Evolutionary conservation across 1,140 invertebrate genomes (phyloP), one percentile per base, ranked within the genome.

Genomic region (Conus ventricosus): DNA sequence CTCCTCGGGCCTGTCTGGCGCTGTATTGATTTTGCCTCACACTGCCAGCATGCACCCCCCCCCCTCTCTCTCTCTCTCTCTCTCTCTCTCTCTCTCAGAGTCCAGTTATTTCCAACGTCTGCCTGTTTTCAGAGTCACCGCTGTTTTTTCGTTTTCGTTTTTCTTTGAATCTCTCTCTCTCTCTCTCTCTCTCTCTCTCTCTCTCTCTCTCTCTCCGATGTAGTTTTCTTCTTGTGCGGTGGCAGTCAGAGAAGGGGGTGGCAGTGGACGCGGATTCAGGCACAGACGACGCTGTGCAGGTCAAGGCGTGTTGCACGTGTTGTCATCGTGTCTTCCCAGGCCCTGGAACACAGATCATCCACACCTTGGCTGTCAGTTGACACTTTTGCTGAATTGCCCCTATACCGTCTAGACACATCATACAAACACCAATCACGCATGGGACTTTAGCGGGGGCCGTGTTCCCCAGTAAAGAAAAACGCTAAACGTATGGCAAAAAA

Each of bases 1-100:
- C n/a, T 85, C 84, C 67, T 85, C 60, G 20, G 67, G 23, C 39
- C 60, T 71, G 60, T 85, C 84, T 67, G 84, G n/a, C 25, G 84
- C 39, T 17, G 13, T 85, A 85, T 85, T 71, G 84, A 85, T 85
- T 85, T 71, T 71, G 23, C 25, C 25, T 23, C 84, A 57, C 57
- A n/a, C 7, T 67, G 17, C 25, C 57, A 13, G 60, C 25, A 5
- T 39, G 25, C 39, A 10, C 60, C 53, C 6, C 53, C 13, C 81
- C 20, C 55, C 13, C 55, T 57, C 55, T 54, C 53, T 20, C 81
- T 57, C 81, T 4, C 81, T 15, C 57, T 60, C 57, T 15, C 57
- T 60, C 57, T 60, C 15, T 60, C 57, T 25, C 75, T 25, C 75
- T 76, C 27, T n/a, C 23, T 76, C 27, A 2, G n/a, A n/a, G n/a